phyloP scores from a whole-genome alignment of 2,113 vertebrate species.

The Microcebus lehilahytsara region DNA sequence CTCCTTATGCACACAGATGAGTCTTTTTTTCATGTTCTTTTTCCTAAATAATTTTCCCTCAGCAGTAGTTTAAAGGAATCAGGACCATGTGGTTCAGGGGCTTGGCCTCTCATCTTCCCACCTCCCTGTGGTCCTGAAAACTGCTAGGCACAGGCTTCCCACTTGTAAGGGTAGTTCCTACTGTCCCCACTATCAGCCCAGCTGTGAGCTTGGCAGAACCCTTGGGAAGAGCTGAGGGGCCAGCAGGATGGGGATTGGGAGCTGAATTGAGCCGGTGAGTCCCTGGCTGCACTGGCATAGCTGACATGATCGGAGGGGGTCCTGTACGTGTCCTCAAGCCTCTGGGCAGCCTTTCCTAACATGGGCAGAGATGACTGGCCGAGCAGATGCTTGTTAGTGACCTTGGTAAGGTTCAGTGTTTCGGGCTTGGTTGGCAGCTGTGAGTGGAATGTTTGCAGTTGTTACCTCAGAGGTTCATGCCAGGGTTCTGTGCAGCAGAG shows the following conservation, averaged over 20 bases:
- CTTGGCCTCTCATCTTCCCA: accelerated
- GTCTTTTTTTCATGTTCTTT: not conserved
- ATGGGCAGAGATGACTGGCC: not conserved
- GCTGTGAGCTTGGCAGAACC: not conserved
- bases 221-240: not conserved
- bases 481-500: too few relatives aligned
- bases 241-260: not conserved
- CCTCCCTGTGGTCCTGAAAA: not conserved
- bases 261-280: not conserved
- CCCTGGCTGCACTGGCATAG: too few relatives aligned
- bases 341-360: not conserved
- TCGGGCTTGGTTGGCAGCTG: not conserved
- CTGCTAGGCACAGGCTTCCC: not conserved
- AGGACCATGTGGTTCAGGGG: not conserved
- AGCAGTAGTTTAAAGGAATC: not conserved
- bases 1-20: not conserved
- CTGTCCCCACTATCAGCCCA: not conserved
- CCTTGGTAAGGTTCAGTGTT: not conserved
- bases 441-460: not conserved
- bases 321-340: not conserved
- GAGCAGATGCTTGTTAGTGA: not conserved
- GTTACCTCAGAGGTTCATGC: too few relatives aligned
- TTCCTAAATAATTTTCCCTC: not conserved
- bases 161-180: not conserved
- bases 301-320: not conserved